Conservation (phyloP, 2,888 invertebrate species). For the Rhyacophila evoluta region DNA sequence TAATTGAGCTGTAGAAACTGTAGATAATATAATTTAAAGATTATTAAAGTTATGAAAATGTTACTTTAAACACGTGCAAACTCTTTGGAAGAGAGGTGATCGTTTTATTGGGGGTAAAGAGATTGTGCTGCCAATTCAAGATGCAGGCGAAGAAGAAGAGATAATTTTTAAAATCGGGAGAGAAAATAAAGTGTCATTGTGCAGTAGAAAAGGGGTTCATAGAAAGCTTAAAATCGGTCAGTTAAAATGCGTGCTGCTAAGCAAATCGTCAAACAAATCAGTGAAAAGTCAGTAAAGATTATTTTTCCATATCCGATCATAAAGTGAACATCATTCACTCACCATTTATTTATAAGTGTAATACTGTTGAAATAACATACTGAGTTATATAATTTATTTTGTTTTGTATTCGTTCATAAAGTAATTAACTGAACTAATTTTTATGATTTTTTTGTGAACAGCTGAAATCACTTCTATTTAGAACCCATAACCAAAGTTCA, state of each 20-base stretch:
- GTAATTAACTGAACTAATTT: too few species aligned
- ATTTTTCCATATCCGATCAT: too few species aligned
- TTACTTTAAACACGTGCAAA: background rate
- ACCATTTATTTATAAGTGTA: too few species aligned
- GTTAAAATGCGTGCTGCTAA: background rate
- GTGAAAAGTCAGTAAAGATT: background rate
- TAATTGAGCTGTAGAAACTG: too few species aligned
- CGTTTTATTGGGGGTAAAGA: background rate
- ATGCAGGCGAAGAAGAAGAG: background rate
- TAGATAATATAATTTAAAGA: too few species aligned
- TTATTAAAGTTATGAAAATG: background rate
- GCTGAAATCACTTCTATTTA: too few species aligned
- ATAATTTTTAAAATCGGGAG: background rate
- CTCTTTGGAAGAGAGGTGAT: background rate
- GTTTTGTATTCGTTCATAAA: too few species aligned
- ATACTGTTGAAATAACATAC: too few species aligned
- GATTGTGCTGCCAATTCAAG: background rate
- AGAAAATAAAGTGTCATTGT: background rate
- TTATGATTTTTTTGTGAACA: too few species aligned
- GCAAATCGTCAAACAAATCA: background rate
- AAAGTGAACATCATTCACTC: too few species aligned
- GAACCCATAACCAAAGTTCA: too few species aligned
- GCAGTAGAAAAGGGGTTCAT: background rate
- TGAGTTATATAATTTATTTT: too few species aligned
- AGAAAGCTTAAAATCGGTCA: background rate